Conservation (phyloP, 2,113 vertebrate genomes). For the Dipodomys spectabilis region DNA sequence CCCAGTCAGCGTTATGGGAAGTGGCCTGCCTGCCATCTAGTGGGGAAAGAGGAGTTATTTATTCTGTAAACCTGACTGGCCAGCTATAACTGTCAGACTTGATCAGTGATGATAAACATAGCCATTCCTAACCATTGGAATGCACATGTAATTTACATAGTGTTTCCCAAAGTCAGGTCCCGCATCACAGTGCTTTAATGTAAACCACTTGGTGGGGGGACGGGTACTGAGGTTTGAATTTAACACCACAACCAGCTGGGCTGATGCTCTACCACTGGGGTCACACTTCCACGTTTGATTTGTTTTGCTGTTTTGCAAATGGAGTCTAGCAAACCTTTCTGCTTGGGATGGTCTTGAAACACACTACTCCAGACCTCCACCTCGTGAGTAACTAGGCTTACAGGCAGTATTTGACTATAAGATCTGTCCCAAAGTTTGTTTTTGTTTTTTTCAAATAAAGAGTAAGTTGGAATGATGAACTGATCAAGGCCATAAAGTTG, state of each 20-base stretch:
- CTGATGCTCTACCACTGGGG: no score
- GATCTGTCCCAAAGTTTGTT: not conserved
- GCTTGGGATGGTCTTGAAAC: no score
- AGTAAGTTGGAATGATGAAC: not conserved
- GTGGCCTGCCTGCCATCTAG: conserved; percentile 69
- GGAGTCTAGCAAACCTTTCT: no score
- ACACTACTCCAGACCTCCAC: no score
- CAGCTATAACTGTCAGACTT: not conserved
- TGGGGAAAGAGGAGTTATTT: not conserved
- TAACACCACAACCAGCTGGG: no score
- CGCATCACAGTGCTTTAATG: not conserved
- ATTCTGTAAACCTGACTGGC: not conserved
- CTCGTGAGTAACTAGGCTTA: no score
- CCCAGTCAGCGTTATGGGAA: not conserved
- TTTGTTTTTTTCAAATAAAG: conserved; percentile 5
- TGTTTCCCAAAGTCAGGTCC: not conserved
- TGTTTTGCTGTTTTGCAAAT: no score
- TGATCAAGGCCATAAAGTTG: not conserved
- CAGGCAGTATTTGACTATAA: no score
- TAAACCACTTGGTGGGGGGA: not conserved
- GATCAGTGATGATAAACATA: not conserved
- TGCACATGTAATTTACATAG: not conserved
- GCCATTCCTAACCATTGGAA: not conserved
- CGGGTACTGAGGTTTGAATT: no score
- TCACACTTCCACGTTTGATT: no score